Conservation (phyloP, 2,797 vertebrate species). For the Poliocrania exsul region DNA sequence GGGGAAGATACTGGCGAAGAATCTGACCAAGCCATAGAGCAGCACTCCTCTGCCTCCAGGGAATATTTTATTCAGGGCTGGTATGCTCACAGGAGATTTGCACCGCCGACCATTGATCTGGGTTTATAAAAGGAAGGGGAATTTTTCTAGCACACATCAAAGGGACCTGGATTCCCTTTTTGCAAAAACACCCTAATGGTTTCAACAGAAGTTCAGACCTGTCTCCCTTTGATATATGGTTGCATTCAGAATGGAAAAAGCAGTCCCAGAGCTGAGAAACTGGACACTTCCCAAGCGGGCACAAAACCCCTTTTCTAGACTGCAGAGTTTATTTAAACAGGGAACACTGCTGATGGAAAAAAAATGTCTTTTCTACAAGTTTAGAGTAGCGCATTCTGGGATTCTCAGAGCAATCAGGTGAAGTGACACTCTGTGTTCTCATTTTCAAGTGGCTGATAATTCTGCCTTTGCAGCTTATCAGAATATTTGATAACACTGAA, state of each 20-base stretch:
- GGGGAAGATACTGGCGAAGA: not conserved
- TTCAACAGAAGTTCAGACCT: conserved; percentile 77
- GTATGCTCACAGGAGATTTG: conserved; percentile 48
- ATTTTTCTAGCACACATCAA: conserved; percentile 76
- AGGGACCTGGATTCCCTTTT: conserved; percentile 63
- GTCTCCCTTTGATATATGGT: conserved; percentile 71
- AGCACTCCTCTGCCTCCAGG: not conserved
- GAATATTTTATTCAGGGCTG: conserved; percentile 53
- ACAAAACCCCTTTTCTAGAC: conserved; percentile 55
- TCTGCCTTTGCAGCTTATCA: not conserved
- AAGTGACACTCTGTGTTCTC: not conserved
- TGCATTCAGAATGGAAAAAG: conserved; percentile 70
- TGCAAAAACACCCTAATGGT: conserved; percentile 76
- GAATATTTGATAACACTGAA: not conserved
- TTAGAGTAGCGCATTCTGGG: not conserved
- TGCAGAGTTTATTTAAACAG: conserved; percentile 41
- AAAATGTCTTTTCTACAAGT: conserved; percentile 4
- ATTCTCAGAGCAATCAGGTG: not conserved
- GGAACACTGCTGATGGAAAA: conserved; percentile 45
- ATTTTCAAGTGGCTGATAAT: not conserved
- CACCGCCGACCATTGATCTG: conserved; percentile 60
- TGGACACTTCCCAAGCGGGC: conserved; percentile 55
- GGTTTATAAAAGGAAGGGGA: conserved; percentile 73
- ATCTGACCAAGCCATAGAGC: conserved; percentile 15
- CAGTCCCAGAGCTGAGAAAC: conserved; percentile 41